Base-by-base conservation (phyloP, 1,140 invertebrate species). In the Euwallacea fornicatus region DNA sequence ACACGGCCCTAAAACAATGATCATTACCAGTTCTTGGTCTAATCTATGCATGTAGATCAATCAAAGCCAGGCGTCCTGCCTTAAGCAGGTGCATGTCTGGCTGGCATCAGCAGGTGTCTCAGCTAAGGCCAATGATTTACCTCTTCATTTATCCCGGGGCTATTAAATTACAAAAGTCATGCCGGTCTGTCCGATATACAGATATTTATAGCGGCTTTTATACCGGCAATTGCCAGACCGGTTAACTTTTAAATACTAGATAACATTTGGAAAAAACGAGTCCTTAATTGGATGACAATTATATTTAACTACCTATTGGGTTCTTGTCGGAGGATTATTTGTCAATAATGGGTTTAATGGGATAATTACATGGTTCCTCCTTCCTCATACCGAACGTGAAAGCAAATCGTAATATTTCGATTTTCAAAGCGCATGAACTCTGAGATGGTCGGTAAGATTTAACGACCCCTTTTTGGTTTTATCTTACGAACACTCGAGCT, bases 161-260 rank as follows among this genome's bases (percentile, higher is more conserved):
- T 53, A 65, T 65, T 65, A 65, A 65, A 65, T 65, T 65, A 54
- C 63, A 65, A 63, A 65, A 65, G 63, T 65, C 63, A 65, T 65
- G 63, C 63, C 63, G 63, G 46, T 10, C 46, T 16, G 16, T 65
- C 46, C 9, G 63, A 65, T 65, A 65, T 41, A 42, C 63, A n/a
- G 63, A 21, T 65, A 65, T 65, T 54, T 65, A 65, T 65, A 41
- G 47, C 11, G 63, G 63, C 63, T 64, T 64, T 64, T 64, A 64
- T 13, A 64, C 47, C 61, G 61, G 47, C 61, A 64, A 64, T 64
- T 64, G 61, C 61, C 61, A 13, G 11, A 33, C 9, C 63, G 13
- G 63, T 46, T 55, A 54, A 65, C 63, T 46, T 65, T 65, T 54
- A 65, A 65, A 8, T 53, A 13, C 21, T 65, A 65, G 63, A 65